Percentiles rank a stretch among this genome's conserved stretches.
Conservation (phyloP, 2,797 vertebrate species). For the Chromis chromis region DNA sequence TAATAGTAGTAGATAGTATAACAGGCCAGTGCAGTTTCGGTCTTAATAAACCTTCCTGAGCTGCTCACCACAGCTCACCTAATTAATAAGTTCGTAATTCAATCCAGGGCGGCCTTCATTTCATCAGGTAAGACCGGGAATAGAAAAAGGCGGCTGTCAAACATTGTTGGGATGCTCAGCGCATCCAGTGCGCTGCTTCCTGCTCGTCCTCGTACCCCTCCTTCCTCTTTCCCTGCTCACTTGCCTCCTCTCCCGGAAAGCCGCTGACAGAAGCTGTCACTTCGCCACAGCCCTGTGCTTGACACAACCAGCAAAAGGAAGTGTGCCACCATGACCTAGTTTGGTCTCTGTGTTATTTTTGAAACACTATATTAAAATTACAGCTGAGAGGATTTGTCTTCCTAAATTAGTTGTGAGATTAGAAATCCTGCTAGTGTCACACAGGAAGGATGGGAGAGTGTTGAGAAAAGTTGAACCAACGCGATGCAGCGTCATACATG, state of each 20-base stretch:
- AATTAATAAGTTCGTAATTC: constrained; percentile 20
- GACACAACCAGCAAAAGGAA: constrained; percentile 57
- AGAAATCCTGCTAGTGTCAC: constrained; percentile 38
- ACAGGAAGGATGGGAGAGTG: constrained; percentile 9
- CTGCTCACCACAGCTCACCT: neutral
- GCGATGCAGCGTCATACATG: too few relatives aligned
- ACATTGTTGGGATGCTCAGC: constrained; percentile 33
- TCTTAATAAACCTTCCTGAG: neutral
- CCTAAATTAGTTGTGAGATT: constrained; percentile 23
- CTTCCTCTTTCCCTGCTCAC: constrained; percentile 29
- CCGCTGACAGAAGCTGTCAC: constrained; percentile 66
- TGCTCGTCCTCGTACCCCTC: constrained; percentile 29
- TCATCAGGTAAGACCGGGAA: constrained; percentile 24
- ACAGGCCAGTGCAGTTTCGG: neutral
- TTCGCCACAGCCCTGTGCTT: constrained; percentile 39
- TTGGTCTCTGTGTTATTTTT: constrained; percentile 56
- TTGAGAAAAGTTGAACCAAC: neutral
- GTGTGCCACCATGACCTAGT: constrained; percentile 55
- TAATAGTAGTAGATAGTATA: too few relatives aligned
- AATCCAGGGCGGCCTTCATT: constrained; percentile 14
- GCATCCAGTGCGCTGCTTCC: constrained; percentile 36
- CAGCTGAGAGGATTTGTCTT: constrained; percentile 50
- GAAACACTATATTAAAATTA: constrained; percentile 51
- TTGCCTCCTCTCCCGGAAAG: constrained; percentile 46
- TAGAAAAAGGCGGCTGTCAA: constrained; percentile 42